phyloP scores from a whole-genome alignment of 2,888 invertebrate genomes.

The Tortrix viridana region DNA sequence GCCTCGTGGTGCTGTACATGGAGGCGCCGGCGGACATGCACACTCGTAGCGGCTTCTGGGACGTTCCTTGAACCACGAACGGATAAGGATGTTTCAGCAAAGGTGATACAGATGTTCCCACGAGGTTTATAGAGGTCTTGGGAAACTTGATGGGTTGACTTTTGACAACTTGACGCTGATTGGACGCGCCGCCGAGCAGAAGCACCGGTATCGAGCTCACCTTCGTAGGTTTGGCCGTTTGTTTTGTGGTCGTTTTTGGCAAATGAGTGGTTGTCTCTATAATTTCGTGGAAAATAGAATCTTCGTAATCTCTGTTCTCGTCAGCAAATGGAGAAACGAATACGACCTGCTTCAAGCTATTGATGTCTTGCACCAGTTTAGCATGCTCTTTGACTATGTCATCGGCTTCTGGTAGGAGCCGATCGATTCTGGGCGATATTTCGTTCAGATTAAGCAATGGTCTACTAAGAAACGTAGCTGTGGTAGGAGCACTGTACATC shows the following conservation, averaged over 20 bases:
- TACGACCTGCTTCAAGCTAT: conserved; percentile 67
- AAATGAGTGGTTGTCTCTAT: conserved; percentile 62
- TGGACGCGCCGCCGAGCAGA: conserved; percentile 64
- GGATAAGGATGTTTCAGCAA: conserved; percentile 70
- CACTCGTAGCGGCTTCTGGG: conserved; percentile 62
- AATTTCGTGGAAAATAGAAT: conserved; percentile 71
- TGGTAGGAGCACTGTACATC: conserved; percentile 31
- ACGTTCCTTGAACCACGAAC: conserved; percentile 61
- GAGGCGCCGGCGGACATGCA: conserved; percentile 63
- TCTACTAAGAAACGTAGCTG: conserved; percentile 38
- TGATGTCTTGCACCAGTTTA: conserved; percentile 77
- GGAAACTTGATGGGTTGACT: conserved; percentile 59
- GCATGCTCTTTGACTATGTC: conserved; percentile 75
- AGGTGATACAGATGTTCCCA: conserved; percentile 70
- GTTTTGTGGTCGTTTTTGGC: conserved; percentile 42
- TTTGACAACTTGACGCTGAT: conserved; percentile 60
- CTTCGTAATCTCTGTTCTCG: conserved; percentile 70
- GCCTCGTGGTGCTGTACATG: conserved; percentile 54
- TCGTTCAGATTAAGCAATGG: conserved; percentile 47
- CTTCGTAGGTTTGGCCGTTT: conserved; percentile 15
- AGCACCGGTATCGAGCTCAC: conserved; percentile 62
- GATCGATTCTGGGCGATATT: conserved; percentile 53
- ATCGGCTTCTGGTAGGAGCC: conserved; percentile 53
- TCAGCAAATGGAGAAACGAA: conserved; percentile 65
- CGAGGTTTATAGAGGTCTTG: conserved; percentile 63